Evolutionary conservation across 2,888 invertebrate species (phyloP).

Genomic region (Sacculina carcini): DNA sequence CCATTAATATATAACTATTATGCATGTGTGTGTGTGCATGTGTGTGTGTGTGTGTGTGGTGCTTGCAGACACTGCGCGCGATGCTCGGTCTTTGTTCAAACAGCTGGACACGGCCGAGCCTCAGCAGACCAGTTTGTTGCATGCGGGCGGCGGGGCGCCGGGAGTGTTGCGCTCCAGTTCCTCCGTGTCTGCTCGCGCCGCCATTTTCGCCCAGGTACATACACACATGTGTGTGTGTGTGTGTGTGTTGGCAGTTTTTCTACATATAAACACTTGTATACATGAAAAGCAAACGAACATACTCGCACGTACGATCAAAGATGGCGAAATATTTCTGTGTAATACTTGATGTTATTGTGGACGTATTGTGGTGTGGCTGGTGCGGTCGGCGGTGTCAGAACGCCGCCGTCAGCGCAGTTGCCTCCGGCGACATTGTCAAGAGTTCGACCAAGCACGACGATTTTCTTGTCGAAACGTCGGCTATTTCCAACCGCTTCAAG

Average conservation of each 20-base stretch:
- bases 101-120: constrained; percentile 48
- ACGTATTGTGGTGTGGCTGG: too few relatives aligned
- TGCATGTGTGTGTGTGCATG: too few relatives aligned
- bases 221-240: too few relatives aligned
- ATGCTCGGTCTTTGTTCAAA: constrained; percentile 58
- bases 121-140: constrained; percentile 9
- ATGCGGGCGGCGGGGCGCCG: too few relatives aligned
- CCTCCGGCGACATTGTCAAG: constrained; percentile 35
- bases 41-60: too few relatives aligned
- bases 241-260: too few relatives aligned
- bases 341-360: too few relatives aligned
- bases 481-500: constrained; percentile 34
- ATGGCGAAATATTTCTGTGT: too few relatives aligned
- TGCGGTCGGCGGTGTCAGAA: neutral
- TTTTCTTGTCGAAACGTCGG: constrained; percentile 48
- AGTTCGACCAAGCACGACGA: constrained; percentile 45
- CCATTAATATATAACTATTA: neutral
- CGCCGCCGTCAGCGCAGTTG: neutral
- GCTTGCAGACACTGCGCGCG: constrained; percentile 49
- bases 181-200: constrained; percentile 6
- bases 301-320: too few relatives aligned
- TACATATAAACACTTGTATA: too few relatives aligned
- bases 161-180: constrained; percentile 6
- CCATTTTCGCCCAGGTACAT: too few relatives aligned
- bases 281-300: too few relatives aligned